A percentile compares a stretch with the other conserved stretches of the same genome.
Evolutionary conservation across 1,140 invertebrate genomes (phyloP).

Genomic region (Zaprionus capensis): DNA sequence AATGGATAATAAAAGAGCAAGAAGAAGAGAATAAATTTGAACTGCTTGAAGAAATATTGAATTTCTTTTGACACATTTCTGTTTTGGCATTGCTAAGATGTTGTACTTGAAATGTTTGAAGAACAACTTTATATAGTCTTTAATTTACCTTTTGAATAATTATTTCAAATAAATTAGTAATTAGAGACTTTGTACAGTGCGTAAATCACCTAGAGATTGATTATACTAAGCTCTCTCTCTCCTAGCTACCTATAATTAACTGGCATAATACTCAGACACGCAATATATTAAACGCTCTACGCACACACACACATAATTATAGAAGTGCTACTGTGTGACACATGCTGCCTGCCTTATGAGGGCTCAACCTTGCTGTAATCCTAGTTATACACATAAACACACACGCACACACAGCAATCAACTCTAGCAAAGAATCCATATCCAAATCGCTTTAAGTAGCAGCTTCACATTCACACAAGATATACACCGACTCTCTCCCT

Average conservation of each 20-base stretch:
- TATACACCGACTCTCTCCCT: not conserved
- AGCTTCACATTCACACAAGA: slow-evolving; percentile 14
- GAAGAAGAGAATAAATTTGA: not conserved
- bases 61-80: not conserved
- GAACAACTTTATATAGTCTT: not conserved
- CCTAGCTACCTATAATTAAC: slow-evolving; percentile 31
- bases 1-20: not conserved
- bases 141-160: not conserved
- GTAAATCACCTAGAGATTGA: slow-evolving; percentile 8
- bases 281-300: slow-evolving; percentile 41
- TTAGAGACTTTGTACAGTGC: not conserved
- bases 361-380: slow-evolving; percentile 20
- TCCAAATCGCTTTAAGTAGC: slow-evolving; percentile 61
- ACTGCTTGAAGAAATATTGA: not conserved
- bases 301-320: slow-evolving; percentile 35
- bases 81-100: no score
- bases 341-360: slow-evolving; percentile 6
- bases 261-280: slow-evolving; percentile 18
- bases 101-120: not conserved
- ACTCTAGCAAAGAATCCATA: slow-evolving; percentile 27
- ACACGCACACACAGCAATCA: slow-evolving; percentile 11
- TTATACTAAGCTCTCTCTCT: slow-evolving; percentile 2
- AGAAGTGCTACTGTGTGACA: slow-evolving; percentile 23
- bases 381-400: slow-evolving; percentile 6
- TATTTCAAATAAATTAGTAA: slow-evolving; percentile 1